These are phyloP conservation scores for Gavialis gangeticus DNA, from an alignment of 2,113 vertebrate genomes.

Conservation along the genomic window DNA sequence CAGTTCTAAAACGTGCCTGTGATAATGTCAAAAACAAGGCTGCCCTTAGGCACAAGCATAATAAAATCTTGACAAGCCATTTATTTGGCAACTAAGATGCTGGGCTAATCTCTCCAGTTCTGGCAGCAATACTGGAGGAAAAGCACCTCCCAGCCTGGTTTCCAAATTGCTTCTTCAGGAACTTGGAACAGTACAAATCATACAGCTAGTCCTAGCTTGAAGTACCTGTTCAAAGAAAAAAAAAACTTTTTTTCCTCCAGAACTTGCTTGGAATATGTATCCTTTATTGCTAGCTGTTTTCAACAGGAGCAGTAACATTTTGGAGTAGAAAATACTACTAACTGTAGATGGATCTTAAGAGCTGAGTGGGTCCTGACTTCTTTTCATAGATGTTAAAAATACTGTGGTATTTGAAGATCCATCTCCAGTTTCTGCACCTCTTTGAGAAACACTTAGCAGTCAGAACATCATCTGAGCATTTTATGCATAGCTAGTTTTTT, in stretches of 20 bases:
- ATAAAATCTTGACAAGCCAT: background rate
- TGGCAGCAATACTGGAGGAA: slow-evolving; percentile 19
- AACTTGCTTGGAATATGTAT: background rate
- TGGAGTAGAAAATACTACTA: background rate
- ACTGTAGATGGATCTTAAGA: slow-evolving; percentile 10
- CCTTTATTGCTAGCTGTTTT: slow-evolving; percentile 36
- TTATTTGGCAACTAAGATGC: background rate
- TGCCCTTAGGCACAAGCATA: slow-evolving; percentile 26
- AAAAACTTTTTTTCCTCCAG: slow-evolving; percentile 45
- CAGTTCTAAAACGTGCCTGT: background rate
- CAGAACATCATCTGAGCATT: slow-evolving; percentile 17
- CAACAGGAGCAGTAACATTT: slow-evolving; percentile 5
- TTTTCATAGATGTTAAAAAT: slow-evolving; percentile 6
- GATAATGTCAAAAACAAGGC: background rate
- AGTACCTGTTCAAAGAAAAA: slow-evolving; percentile 55
- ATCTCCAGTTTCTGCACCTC: background rate
- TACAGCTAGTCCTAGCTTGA: slow-evolving; percentile 13
- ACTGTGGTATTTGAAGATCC: background rate
- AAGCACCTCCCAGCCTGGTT: background rate
- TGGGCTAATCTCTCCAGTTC: slow-evolving; percentile 15
- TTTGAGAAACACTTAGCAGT: background rate
- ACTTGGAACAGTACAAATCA: background rate
- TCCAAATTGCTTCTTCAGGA: background rate
- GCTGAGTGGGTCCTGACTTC: background rate
- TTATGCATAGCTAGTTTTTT: background rate